Evolutionary conservation across 2,113 vertebrate genomes (phyloP).

Genomic region (Saimiri boliviensis): DNA sequence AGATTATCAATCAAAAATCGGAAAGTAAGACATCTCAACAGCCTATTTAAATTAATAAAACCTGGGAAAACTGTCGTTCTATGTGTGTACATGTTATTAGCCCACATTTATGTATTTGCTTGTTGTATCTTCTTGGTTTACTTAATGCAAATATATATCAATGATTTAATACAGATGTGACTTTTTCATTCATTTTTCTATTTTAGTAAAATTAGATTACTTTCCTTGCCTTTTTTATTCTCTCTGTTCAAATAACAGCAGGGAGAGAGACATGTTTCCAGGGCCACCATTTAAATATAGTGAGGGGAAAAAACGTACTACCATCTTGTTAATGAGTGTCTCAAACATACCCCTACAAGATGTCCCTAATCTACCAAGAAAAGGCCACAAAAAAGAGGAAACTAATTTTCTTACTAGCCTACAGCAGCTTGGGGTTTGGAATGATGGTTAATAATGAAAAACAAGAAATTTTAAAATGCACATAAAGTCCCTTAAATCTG

Average conservation of each 20-base stretch:
- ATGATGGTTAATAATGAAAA: background rate
- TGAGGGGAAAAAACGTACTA: background rate
- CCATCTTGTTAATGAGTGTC: conserved; percentile 6
- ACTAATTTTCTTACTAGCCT: background rate
- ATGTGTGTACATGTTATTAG: background rate
- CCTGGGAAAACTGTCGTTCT: background rate
- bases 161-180: background rate
- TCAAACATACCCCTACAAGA: background rate
- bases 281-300: background rate
- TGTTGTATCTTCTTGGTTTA: background rate
- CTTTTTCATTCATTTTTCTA: background rate
- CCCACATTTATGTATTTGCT: background rate
- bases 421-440: background rate
- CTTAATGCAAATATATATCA: background rate
- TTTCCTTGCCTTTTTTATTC: background rate
- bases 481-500: background rate
- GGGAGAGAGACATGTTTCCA: background rate
- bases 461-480: conserved; percentile 7
- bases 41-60: background rate
- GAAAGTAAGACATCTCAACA: background rate
- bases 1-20: background rate
- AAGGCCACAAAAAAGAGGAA: background rate
- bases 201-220: background rate
- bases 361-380: background rate
- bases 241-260: conserved; percentile 5